Percentiles rank a stretch among this genome's conserved stretches.
phyloP scores from a whole-genome alignment of 2,888 invertebrate genomes.

The Lochmaea capreae region DNA sequence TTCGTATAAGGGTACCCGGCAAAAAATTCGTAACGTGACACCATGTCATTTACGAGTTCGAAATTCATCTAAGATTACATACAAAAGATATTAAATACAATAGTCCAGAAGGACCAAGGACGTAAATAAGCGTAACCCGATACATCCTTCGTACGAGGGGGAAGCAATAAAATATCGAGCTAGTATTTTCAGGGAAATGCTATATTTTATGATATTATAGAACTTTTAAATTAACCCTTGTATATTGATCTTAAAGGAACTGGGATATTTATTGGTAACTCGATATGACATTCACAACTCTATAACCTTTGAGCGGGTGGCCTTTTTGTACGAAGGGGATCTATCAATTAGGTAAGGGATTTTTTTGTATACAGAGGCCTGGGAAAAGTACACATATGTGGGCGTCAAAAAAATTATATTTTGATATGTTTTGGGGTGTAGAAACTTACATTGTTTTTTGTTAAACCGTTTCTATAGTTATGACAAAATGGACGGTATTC shows the following conservation, averaged over 20 bases:
- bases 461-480: no score
- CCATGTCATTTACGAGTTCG: not conserved
- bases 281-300: not conserved
- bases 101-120: not conserved
- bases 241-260: not conserved
- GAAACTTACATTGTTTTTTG: no score
- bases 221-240: not conserved
- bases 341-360: constrained; percentile 1
- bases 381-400: constrained; percentile 11
- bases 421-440: not conserved
- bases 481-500: no score
- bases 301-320: constrained; percentile 7
- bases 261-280: not conserved
- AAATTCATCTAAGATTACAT: constrained; percentile 7
- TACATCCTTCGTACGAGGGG: not conserved
- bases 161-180: not conserved
- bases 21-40: not conserved
- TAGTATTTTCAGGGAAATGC: no score
- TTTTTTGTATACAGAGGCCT: not conserved
- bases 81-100: not conserved
- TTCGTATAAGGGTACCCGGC: not conserved
- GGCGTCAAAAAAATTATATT: not conserved
- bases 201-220: no score
- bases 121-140: not conserved
- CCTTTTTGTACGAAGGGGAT: not conserved